These are phyloP conservation scores for Conus ventricosus DNA, from an alignment of 1,140 invertebrate genomes.

Conservation along the genomic window DNA sequence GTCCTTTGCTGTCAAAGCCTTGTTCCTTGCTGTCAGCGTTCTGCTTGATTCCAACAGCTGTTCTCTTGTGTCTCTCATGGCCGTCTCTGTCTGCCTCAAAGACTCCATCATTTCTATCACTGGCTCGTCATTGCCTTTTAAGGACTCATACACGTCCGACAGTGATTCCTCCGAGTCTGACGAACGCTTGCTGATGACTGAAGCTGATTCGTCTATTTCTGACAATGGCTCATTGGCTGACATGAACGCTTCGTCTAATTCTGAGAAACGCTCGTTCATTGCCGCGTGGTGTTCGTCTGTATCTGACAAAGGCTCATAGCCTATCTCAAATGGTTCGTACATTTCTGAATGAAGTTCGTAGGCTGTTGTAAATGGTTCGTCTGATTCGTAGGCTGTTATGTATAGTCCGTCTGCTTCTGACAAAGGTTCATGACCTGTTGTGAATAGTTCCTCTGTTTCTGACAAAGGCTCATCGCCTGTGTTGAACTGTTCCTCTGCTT, in stretches of 20 bases:
- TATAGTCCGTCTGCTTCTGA: neutral
- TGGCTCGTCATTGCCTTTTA: no score
- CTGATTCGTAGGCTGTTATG: neutral
- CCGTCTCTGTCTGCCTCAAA: no score
- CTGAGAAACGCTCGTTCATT: neutral
- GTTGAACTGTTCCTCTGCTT: neutral
- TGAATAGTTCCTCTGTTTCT: neutral
- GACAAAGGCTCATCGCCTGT: neutral
- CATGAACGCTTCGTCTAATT: neutral
- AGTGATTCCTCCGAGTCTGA: neutral
- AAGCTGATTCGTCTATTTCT: neutral
- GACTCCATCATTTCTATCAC: no score
- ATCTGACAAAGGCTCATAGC: neutral
- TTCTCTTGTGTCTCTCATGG: no score
- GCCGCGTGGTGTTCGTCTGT: neutral
- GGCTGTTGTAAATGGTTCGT: neutral
- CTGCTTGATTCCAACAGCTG: no score
- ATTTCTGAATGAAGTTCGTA: neutral
- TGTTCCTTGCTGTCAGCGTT: no score
- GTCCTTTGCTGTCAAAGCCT: no score
- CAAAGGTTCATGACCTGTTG: neutral
- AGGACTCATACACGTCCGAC: neutral
- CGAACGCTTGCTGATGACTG: neutral
- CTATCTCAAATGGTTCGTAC: neutral
- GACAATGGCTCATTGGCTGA: neutral